Evolutionary conservation across 2,797 vertebrate species (phyloP), one percentile per base, ranked within the genome.

Genomic region (Tadarida brasiliensis): DNA sequence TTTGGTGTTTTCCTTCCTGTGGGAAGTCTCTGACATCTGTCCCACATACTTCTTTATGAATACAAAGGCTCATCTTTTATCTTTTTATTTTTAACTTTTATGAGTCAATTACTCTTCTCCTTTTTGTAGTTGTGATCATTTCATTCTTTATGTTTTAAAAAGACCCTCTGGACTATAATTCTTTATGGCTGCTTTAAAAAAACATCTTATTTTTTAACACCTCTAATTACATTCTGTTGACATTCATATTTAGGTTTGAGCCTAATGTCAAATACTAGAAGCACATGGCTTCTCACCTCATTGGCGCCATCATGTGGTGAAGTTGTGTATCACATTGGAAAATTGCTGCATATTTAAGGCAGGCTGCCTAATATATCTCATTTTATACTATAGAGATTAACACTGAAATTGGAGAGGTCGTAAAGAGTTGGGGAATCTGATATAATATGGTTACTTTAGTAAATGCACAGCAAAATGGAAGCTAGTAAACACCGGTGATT

Each of bases 1-100:
- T 97, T 94, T 95, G 54, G 67, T 87, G 81, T 61, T 96, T 97
- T 96, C 94, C 95, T 96, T 98, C 97, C 96, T 95, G 84, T 94
- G 83, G 95, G 95, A 96, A 94, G 91, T 80, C 90, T 95, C 70
- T 83, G 95, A 96, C 95, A 97, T 97, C 91, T 97, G 96, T 95
- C 76, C 80, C 87, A 93, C 91, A 94, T 93, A 85, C 78, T 95
- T 89, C 85, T 93, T 95, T 87, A 74, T 87, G 86, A 95, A 85
- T 67, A 95, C 91, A 95, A 91, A 89, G 76, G 57, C 77, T 96
- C 81, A 91, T 91, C 94, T 73, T 95, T 95, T 90, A 94, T 92
- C 93, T 94, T 93, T 92, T 92, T 94, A 91, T 95, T 96, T 96
- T 97, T 97, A 96, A 87, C 81, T 94, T 94, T 87, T 67, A 81